Base-by-base conservation (phyloP, 1,140 invertebrate species). In the Lasioglossum albipes region DNA sequence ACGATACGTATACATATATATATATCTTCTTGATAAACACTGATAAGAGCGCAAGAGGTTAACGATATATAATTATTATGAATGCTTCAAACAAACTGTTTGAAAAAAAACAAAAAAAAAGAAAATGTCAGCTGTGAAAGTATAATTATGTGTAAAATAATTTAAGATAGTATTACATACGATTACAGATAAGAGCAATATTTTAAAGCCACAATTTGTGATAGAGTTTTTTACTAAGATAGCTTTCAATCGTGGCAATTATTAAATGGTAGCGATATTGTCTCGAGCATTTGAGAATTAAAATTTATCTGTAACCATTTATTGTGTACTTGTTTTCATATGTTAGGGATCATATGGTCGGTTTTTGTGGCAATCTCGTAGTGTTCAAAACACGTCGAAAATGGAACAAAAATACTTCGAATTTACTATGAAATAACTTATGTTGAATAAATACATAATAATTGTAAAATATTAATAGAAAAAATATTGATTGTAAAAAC, bases 161-260 rank as follows among this genome's bases (percentile, higher is more conserved):
- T 68, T 75, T 64, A 81, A 65, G 45, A 18, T 42, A 76, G 74
- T 76, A 76, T 76, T 70, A 77, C 9, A 27, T 45, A 59, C n/a
- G 54, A 67, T 42, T 75, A 80, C 7, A 12, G 41, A 59, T 80
- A 59, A 64, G 61, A 54, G 18, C 41, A 64, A 62, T 49, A 76
- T 27, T 59, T 49, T 1, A 45, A 77, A 57, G 36, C 61, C 74
- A 71, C 74, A 66, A 62, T 57, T 68, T 70, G 67, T 75, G 65
- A 77, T 81, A 70, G 45, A 22, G 77, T 81, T 81, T 77, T 77
- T 57, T 81, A 71, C 65, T 70, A 66, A 65, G 9, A 16, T 62
- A 81, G 66, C 16, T 65, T 65, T 62, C 69, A 64, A 77, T 45
- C 57, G 68, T 75, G 64, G 59, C 31, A 54, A 49, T 64, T 70